Evolutionary conservation across 2,113 vertebrate genomes (phyloP), one percentile per base, ranked within the genome.

Genomic region (Centropus unirufus): DNA sequence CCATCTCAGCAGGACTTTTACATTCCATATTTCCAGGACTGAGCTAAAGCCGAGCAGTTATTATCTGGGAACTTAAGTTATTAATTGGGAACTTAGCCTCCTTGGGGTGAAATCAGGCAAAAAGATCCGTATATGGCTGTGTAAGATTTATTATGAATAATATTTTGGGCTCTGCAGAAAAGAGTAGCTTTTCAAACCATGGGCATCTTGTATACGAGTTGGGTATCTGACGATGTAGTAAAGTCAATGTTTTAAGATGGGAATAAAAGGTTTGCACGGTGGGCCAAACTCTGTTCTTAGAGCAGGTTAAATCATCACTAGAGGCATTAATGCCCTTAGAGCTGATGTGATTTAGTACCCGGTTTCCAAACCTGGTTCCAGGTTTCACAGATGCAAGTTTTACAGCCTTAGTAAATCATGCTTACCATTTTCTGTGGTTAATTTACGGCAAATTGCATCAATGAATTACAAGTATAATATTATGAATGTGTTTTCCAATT

Each of bases 221-320:
- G 57, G 34, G 34, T 63, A 40, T 88, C 63, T 86, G 85, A 77
- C 93, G 79, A 68, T 73, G 47, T 58, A 85, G 58, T 54, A 36
- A 84, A 69, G 69, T 91, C 87, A 92, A 4, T 93, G 76, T 90
- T 93, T 94, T 76, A 93, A 88, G 89, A 73, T 27, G 51, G 13
- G 29, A 87, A 62, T 67, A 67, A 90, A 69, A 63, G 36, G 27
- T 47, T 91, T 77, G 30, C 21, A 40, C 42, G 47, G 34, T 20
- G 55, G 51, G 59, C 59, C 91, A 83, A 55, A 47, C 72, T 83
- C 67, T 75, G 75, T 59, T 87, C 79, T 67, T 77, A 27, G 68
- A 67, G 40, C 75, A 40, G 68, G n/a, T 92, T 90, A 91, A 94
- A 83, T 88, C 72, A 59, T 92, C 58, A 2, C 55, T 70, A 24